These are phyloP conservation scores for Arenicola marina DNA, from an alignment of 2,888 invertebrate genomes.

Conservation along the genomic window DNA sequence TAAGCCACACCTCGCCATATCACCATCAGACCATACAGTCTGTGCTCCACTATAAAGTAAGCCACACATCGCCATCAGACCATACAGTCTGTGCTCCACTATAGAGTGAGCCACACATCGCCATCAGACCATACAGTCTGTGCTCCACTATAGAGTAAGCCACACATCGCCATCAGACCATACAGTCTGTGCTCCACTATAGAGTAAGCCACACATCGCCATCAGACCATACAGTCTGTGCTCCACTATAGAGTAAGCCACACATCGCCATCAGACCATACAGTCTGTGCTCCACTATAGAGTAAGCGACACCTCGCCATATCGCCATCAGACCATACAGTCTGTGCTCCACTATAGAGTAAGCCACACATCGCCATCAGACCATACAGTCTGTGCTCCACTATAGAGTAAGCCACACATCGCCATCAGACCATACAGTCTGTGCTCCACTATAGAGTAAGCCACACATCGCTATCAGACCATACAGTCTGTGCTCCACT, in stretches of 20 bases:
- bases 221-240: conserved; percentile 24
- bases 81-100: conserved; percentile 22
- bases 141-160: conserved; percentile 27
- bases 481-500: conserved; percentile 22
- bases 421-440: conserved; percentile 21
- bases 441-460: conserved; percentile 27
- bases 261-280: conserved; percentile 23
- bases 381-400: conserved; percentile 23
- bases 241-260: conserved; percentile 25
- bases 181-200: conserved; percentile 23
- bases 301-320: conserved; percentile 21
- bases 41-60: conserved; percentile 27
- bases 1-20: conserved; percentile 17
- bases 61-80: conserved; percentile 19
- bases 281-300: conserved; percentile 22
- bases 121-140: conserved; percentile 23
- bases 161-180: conserved; percentile 19
- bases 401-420: conserved; percentile 26
- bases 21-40: conserved; percentile 21
- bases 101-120: conserved; percentile 25
- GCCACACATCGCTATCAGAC: conserved; percentile 19
- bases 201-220: conserved; percentile 23
- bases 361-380: conserved; percentile 18
- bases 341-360: conserved; percentile 26
- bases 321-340: conserved; percentile 22